A percentile compares a stretch with the other conserved stretches of the same genome.
These are phyloP conservation scores for Myotis myotis DNA, from an alignment of 2,797 vertebrate species.

Conservation along the genomic window DNA sequence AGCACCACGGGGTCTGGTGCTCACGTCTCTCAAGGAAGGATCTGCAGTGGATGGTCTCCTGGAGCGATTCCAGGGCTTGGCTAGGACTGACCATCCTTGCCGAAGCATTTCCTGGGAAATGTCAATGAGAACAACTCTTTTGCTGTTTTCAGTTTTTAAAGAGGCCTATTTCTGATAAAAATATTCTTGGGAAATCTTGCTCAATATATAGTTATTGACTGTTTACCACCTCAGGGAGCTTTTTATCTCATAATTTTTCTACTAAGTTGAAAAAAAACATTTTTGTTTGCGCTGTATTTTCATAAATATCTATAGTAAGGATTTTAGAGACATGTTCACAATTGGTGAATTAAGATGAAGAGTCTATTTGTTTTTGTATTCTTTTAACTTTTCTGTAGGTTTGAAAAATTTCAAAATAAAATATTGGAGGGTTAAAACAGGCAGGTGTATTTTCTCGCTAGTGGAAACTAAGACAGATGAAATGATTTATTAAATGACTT, in stretches of 20 bases:
- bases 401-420: slow-evolving; percentile 2
- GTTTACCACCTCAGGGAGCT: neutral
- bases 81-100: neutral
- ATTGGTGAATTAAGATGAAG: neutral
- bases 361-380: neutral
- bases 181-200: slow-evolving; percentile 11
- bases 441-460: neutral
- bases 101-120: neutral
- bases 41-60: neutral
- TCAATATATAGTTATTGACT: neutral
- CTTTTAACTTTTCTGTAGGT: neutral
- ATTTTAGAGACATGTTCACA: neutral
- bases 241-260: slow-evolving; percentile 6
- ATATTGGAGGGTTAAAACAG: neutral
- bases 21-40: neutral
- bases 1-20: neutral
- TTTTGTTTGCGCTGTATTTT: neutral
- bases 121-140: neutral
- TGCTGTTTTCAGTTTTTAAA: neutral
- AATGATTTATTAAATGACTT: neutral
- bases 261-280: neutral
- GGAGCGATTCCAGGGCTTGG: neutral
- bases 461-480: slow-evolving; percentile 23
- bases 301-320: neutral
- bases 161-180: neutral